Evolutionary conservation across 2,113 vertebrate genomes (phyloP).

Genomic region (Ophiodon elongatus): DNA sequence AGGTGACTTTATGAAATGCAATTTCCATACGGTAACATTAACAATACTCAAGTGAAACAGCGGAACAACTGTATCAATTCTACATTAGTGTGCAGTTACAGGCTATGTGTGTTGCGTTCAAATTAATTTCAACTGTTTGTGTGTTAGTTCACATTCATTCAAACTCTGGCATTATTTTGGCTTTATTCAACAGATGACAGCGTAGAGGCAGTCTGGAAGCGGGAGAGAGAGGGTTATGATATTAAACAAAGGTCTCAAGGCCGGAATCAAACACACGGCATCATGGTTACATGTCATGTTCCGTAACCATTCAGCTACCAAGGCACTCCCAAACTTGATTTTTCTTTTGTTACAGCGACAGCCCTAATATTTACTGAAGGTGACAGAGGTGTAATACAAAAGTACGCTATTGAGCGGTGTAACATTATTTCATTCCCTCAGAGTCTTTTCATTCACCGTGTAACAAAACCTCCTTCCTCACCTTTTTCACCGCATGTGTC

Average conservation of each 20-base stretch:
- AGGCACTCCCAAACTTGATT: neutral
- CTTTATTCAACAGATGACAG: neutral
- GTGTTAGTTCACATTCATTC: neutral
- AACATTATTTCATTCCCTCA: conserved; percentile 13
- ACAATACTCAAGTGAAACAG: neutral
- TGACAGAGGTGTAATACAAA: neutral
- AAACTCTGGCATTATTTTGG: neutral
- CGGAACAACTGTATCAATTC: neutral
- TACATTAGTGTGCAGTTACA: conserved; percentile 1
- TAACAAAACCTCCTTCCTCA: conserved; percentile 24
- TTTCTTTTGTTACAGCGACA: neutral
- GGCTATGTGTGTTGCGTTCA: neutral
- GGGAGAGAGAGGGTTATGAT: neutral
- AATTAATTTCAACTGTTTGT: neutral
- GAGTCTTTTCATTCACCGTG: conserved; percentile 30
- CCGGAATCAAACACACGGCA: neutral
- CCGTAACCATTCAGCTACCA: neutral
- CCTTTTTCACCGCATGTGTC: conserved; percentile 9
- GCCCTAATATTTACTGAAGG: neutral
- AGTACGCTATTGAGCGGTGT: neutral
- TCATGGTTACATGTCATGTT: neutral
- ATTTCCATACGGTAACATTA: neutral
- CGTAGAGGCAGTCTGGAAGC: neutral
- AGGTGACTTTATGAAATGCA: neutral
- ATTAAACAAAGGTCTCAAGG: neutral